These are phyloP conservation scores for Crocodylus rhombifer DNA, from an alignment of 2,797 vertebrate genomes.

Conservation along the genomic window DNA sequence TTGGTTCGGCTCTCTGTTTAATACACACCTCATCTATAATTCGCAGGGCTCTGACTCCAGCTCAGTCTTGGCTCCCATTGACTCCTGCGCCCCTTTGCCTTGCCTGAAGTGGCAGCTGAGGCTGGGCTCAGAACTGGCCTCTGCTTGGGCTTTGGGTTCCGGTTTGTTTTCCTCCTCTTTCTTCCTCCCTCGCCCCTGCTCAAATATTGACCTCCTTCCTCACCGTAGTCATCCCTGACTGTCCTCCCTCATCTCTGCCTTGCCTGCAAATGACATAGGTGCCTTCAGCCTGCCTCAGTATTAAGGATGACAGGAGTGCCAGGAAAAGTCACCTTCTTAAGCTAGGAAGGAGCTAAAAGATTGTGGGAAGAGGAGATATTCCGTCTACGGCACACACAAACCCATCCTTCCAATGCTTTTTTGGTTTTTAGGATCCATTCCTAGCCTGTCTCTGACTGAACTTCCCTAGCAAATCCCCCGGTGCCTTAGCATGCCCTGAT, in stretches of 20 bases:
- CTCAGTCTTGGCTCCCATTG: slow-evolving; percentile 53
- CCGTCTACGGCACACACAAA: slow-evolving; percentile 60
- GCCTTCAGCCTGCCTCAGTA: slow-evolving; percentile 39
- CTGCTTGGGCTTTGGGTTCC: neutral
- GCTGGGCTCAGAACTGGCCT: neutral
- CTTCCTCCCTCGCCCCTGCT: neutral
- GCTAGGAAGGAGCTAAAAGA: slow-evolving; percentile 65
- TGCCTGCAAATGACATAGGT: slow-evolving; percentile 42
- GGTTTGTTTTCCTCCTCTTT: neutral
- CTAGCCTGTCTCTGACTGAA: slow-evolving; percentile 46
- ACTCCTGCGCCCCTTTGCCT: slow-evolving; percentile 52
- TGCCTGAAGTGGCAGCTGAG: slow-evolving; percentile 26
- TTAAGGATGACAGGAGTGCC: slow-evolving; percentile 24
- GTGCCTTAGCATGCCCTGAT: neutral
- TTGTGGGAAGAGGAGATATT: slow-evolving; percentile 41
- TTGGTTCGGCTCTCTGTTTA: slow-evolving; percentile 42
- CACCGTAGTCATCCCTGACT: neutral
- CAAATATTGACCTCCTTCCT: slow-evolving; percentile 3
- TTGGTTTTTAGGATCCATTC: slow-evolving; percentile 17
- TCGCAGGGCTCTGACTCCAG: slow-evolving; percentile 57
- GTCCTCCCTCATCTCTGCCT: neutral
- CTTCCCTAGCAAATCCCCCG: neutral
- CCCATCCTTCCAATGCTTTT: slow-evolving; percentile 56
- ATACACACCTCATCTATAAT: slow-evolving; percentile 64
- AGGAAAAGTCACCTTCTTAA: slow-evolving; percentile 48